Conservation (phyloP, 2,113 vertebrate genomes). For the Hiodon tergisus region DNA sequence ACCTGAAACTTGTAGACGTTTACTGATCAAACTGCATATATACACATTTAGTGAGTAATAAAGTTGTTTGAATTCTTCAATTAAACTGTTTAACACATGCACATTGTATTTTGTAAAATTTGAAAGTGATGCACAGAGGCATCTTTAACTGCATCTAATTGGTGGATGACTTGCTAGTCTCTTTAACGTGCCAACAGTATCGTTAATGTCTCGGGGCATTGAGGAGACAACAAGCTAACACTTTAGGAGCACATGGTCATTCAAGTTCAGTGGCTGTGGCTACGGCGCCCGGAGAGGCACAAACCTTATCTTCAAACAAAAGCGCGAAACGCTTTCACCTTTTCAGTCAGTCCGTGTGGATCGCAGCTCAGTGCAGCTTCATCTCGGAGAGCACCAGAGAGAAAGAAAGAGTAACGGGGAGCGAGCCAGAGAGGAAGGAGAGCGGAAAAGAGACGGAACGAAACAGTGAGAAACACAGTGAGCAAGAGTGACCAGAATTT, state of each 20-base stretch:
- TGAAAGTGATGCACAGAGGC: neutral
- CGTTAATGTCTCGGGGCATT: conserved; percentile 30
- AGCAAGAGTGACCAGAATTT: conserved; percentile 50
- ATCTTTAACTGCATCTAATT: conserved; percentile 1
- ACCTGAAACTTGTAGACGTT: too few relatives aligned
- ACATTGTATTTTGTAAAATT: neutral
- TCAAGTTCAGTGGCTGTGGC: conserved; percentile 56
- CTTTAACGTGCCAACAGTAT: conserved; percentile 6
- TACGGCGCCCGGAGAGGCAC: conserved; percentile 67
- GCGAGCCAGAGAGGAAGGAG: conserved; percentile 53
- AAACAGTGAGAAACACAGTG: conserved; percentile 51
- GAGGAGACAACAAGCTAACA: conserved; percentile 19
- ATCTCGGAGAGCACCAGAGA: conserved; percentile 51
- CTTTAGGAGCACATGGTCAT: conserved; percentile 35
- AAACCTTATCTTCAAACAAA: conserved; percentile 76
- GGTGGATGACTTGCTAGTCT: neutral
- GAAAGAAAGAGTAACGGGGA: conserved; percentile 41
- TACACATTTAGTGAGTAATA: neutral
- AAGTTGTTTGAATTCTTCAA: neutral
- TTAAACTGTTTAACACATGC: neutral
- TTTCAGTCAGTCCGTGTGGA: conserved; percentile 66
- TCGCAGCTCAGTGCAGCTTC: conserved; percentile 63
- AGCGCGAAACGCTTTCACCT: conserved; percentile 70
- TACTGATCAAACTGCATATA: too few relatives aligned
- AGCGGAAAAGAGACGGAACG: conserved; percentile 60